Evolutionary conservation across 1,140 invertebrate species (phyloP).

Genomic region (Diachasmimorpha longicaudata): DNA sequence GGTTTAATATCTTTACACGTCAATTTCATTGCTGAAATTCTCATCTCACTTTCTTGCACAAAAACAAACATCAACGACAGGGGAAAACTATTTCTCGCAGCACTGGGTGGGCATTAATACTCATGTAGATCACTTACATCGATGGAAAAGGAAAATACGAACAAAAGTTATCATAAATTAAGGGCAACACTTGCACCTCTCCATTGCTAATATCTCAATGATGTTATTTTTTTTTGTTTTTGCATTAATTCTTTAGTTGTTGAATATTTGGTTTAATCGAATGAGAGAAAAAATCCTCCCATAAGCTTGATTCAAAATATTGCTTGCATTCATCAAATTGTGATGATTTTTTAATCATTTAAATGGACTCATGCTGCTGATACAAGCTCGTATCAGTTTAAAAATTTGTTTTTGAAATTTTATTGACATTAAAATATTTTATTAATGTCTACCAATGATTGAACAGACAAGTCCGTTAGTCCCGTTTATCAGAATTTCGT

Average conservation of each 20-base stretch:
- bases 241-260: background rate
- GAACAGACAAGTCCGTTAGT: conserved; percentile 33
- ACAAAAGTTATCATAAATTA: conserved; percentile 24
- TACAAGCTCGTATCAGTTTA: background rate
- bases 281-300: background rate
- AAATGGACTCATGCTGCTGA: background rate
- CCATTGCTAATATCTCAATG: conserved; percentile 9
- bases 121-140: conserved; percentile 6
- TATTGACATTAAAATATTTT: too few relatives aligned
- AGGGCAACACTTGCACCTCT: background rate
- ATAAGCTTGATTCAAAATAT: background rate
- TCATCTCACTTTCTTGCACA: background rate
- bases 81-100: background rate
- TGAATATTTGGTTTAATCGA: conserved; percentile 2
- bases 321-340: background rate
- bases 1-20: too few relatives aligned
- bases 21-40: background rate
- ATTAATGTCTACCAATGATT: background rate
- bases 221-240: conserved; percentile 8
- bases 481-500: conserved; percentile 44
- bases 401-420: background rate
- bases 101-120: conserved; percentile 5
- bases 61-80: background rate
- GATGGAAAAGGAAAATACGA: background rate
- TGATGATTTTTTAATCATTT: background rate